Base-by-base conservation (phyloP, 2,113 vertebrate species). In the Tachysurus vachellii region DNA sequence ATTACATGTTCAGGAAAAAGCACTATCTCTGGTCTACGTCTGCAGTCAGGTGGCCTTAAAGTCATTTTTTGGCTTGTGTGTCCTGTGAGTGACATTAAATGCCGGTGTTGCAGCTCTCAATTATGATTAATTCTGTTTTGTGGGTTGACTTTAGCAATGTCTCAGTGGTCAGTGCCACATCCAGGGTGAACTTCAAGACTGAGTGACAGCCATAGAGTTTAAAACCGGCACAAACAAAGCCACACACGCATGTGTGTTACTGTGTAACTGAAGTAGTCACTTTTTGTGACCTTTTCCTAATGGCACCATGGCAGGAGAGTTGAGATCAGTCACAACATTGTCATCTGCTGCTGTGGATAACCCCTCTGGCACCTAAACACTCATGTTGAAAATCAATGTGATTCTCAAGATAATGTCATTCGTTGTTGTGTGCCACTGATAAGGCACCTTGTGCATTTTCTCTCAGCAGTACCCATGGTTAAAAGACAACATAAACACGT, bases 311-410 rank as follows among this genome's bases (percentile, higher is more conserved):
- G 90, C 86, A 61, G 62, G 80, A 88, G 23, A 80, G 64, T 83
- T 87, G 79, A 85, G 88, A 64, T 80, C 84, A 68, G 61, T 82
- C 89, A 90, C 90, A 91, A 85, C 88, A 64, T 66, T 64, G 77
- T 89, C 86, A 82, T 85, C 81, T 62, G 61, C 59, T 80, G 84
- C 28, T 8, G 71, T 42, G 59, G 42, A 9, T 89, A 89, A 79
- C 83, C 57, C 82, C 81, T 80, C 90, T 53, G 76, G 81, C 80
- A 87, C 31, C 36, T 85, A 36, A 54, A 68, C 59, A 19, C 80
- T 73, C 61, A 23, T 90, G 84, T 89, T 82, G 83, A 91, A 88
- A 94, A 94, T 92, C 86, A 87, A 87, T 80, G 62, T 86, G 54
- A 54, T 76, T 64, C 64, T 47, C 21, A 13, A 59, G 54, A 23